Percentiles rank a stretch among this genome's conserved stretches.
phyloP scores from a whole-genome alignment of 2,113 vertebrate genomes.

The Cynocephalus volans region DNA sequence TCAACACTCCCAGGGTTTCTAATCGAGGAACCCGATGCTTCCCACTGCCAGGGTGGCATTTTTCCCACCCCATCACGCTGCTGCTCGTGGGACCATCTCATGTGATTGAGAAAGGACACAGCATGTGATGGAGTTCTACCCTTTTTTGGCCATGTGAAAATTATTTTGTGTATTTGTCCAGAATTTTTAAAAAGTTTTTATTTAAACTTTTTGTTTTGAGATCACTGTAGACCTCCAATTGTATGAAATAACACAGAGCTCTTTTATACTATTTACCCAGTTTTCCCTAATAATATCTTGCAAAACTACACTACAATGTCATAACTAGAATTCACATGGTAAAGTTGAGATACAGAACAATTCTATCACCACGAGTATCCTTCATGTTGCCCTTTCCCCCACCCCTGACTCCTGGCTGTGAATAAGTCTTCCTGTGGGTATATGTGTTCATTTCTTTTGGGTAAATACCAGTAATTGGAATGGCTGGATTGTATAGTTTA shows the following conservation, averaged over 20 bases:
- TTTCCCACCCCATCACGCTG: background rate
- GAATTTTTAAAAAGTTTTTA: background rate
- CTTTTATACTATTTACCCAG: background rate
- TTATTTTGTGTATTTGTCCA: background rate
- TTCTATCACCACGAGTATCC: background rate
- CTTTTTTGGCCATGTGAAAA: constrained; percentile 4
- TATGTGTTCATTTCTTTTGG: background rate
- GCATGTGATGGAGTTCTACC: background rate
- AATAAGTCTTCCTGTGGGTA: background rate
- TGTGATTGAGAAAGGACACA: background rate
- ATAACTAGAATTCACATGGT: background rate
- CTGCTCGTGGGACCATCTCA: rapidly evolving
- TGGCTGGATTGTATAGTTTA: background rate
- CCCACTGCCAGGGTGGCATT: background rate
- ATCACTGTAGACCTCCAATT: background rate
- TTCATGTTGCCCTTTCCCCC: background rate
- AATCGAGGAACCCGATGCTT: background rate
- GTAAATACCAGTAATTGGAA: background rate
- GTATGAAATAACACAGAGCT: background rate
- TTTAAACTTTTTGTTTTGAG: background rate
- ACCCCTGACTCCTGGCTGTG: background rate
- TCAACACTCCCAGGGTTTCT: background rate
- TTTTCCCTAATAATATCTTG: background rate
- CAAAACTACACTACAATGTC: too few species aligned
- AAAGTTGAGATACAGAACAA: background rate